Evolutionary conservation across 2,113 vertebrate genomes (phyloP).

Genomic region (Climacteris rufus): DNA sequence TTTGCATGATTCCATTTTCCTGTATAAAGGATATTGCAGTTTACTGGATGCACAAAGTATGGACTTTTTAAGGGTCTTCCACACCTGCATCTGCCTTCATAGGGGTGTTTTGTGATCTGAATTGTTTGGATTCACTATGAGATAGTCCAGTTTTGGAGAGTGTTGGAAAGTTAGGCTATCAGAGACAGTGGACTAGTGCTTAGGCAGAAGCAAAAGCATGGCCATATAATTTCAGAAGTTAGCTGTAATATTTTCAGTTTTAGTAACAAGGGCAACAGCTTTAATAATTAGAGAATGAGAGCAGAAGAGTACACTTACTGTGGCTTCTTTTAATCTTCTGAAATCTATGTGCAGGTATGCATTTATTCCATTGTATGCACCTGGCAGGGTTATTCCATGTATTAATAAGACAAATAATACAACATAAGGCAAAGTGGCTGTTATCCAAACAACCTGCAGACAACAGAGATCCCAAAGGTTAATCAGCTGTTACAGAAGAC

Average conservation of each 20-base stretch:
- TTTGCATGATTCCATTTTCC: neutral
- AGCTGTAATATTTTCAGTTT: neutral
- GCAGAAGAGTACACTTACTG: constrained; percentile 72
- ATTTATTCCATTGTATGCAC: constrained; percentile 88
- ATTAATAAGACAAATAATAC: constrained; percentile 93
- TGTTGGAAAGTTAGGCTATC: neutral
- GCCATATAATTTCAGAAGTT: neutral
- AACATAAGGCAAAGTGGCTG: constrained; percentile 94
- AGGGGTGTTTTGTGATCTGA: neutral
- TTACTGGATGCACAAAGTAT: neutral
- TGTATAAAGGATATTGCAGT: neutral
- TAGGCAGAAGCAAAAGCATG: neutral
- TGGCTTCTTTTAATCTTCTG: constrained; percentile 86
- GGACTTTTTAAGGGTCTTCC: neutral
- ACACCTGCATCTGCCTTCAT: neutral
- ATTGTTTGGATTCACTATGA: neutral
- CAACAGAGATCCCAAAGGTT: neutral
- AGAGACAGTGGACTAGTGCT: neutral
- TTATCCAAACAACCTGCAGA: constrained; percentile 95
- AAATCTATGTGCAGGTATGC: constrained; percentile 94
- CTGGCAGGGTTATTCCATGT: constrained; percentile 90
- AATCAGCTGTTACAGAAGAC: neutral
- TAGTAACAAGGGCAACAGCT: neutral
- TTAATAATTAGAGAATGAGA: neutral
- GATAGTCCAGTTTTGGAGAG: neutral